A percentile compares a stretch with the other conserved stretches of the same genome.
Evolutionary conservation across 2,797 vertebrate species (phyloP).

Genomic region (Nannoperca obscura): DNA sequence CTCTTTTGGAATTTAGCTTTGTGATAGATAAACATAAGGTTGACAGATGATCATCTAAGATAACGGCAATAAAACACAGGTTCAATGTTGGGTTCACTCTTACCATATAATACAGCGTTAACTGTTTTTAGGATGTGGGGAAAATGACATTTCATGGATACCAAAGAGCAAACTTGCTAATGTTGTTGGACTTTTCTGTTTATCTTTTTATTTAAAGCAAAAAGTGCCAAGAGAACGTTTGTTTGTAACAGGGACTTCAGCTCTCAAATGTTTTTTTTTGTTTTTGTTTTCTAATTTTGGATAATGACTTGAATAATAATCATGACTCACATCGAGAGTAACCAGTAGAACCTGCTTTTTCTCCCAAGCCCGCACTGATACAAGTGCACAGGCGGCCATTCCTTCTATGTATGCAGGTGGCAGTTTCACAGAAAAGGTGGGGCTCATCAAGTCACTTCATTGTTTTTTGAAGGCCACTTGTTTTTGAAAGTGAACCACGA

Average conservation of each 20-base stretch:
- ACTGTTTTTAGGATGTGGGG: slow-evolving; percentile 23
- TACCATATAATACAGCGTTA: slow-evolving; percentile 8
- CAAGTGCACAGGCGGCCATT: slow-evolving; percentile 6
- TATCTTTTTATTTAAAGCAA: slow-evolving; percentile 36
- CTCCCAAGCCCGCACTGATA: not conserved
- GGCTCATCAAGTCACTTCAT: not conserved
- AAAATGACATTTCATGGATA: slow-evolving; percentile 54
- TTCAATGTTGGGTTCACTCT: slow-evolving; percentile 22
- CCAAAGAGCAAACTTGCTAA: slow-evolving; percentile 70
- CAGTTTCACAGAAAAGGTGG: slow-evolving; percentile 38
- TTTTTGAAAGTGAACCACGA: slow-evolving; percentile 11
- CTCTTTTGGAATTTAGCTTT: slow-evolving; percentile 21
- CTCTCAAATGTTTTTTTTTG: not conserved
- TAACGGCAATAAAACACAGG: slow-evolving; percentile 4
- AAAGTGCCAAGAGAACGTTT: slow-evolving; percentile 45
- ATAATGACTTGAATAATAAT: slow-evolving; percentile 75
- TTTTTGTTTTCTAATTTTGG: slow-evolving; percentile 36
- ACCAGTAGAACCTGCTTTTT: slow-evolving; percentile 73
- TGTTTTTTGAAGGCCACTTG: not conserved
- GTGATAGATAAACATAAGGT: not conserved
- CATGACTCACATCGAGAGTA: slow-evolving; percentile 42
- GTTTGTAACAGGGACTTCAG: slow-evolving; percentile 26
- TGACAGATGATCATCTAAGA: slow-evolving; percentile 2
- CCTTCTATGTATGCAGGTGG: slow-evolving; percentile 8
- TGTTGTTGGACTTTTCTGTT: slow-evolving; percentile 24